Evolutionary conservation across 2,113 vertebrate genomes (phyloP).

Genomic region (Hystrix brachyura): DNA sequence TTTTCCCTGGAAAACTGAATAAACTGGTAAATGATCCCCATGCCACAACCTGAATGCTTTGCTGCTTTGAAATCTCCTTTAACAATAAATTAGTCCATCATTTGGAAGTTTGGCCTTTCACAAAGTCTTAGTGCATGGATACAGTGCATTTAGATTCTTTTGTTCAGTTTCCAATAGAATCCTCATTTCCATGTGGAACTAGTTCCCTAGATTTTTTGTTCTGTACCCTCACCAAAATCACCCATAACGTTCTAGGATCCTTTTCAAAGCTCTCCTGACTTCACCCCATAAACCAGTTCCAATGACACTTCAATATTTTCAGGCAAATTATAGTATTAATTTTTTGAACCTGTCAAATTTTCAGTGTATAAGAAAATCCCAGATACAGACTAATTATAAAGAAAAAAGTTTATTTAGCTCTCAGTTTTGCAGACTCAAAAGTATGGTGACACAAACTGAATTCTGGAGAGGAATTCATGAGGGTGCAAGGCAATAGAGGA

Average conservation of each 20-base stretch:
- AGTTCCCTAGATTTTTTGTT: background rate
- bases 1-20: background rate
- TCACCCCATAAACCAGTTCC: background rate
- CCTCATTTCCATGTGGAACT: background rate
- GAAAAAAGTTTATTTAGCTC: background rate
- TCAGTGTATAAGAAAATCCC: background rate
- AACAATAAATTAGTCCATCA: background rate
- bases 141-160: background rate
- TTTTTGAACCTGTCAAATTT: background rate
- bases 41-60: background rate
- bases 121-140: background rate
- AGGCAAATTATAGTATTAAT: background rate
- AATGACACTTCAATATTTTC: background rate
- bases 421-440: background rate
- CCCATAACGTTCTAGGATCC: too few relatives aligned
- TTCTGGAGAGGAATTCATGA: background rate
- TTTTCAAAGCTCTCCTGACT: background rate
- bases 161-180: background rate
- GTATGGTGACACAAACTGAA: background rate
- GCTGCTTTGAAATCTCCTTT: background rate
- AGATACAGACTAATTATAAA: background rate
- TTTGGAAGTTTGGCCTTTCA: background rate
- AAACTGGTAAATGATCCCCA: background rate
- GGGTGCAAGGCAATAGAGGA: too few relatives aligned
- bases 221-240: background rate